Percentiles rank a stretch among this genome's conserved stretches.
These are phyloP conservation scores for Chloebia gouldiae DNA, from an alignment of 2,113 vertebrate genomes.

Conservation along the genomic window DNA sequence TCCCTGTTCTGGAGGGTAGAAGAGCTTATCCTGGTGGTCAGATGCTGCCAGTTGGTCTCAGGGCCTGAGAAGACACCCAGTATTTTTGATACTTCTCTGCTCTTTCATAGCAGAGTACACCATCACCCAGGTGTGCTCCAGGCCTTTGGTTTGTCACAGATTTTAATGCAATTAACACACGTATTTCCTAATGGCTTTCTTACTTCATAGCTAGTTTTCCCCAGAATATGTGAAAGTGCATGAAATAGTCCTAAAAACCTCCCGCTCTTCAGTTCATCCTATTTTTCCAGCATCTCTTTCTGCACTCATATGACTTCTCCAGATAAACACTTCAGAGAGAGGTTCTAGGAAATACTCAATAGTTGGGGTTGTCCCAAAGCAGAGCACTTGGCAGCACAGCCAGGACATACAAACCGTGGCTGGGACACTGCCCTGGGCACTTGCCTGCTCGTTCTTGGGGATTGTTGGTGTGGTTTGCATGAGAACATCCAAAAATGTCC, in stretches of 20 bases:
- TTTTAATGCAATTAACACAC: background rate
- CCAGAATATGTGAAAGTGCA: background rate
- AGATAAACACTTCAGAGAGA: background rate
- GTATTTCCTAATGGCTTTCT: background rate
- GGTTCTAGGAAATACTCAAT: background rate
- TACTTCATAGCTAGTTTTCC: background rate
- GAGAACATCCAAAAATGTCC: background rate
- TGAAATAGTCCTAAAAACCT: background rate
- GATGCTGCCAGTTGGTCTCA: background rate
- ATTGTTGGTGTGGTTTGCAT: background rate
- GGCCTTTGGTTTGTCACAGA: background rate
- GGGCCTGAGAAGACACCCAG: background rate
- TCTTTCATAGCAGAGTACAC: background rate
- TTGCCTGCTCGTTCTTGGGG: background rate
- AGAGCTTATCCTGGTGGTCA: background rate
- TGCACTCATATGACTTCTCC: background rate
- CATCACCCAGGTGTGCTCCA: background rate
- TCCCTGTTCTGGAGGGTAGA: background rate
- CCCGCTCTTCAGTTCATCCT: background rate
- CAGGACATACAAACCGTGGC: rapidly evolving
- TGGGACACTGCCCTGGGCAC: background rate
- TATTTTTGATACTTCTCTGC: background rate
- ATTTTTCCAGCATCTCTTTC: background rate
- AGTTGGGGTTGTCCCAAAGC: background rate
- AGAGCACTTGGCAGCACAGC: background rate